Evolutionary conservation across 2,888 invertebrate species (phyloP), one percentile per base, ranked within the genome.

Genomic region (Caenorhabditis parvicauda): DNA sequence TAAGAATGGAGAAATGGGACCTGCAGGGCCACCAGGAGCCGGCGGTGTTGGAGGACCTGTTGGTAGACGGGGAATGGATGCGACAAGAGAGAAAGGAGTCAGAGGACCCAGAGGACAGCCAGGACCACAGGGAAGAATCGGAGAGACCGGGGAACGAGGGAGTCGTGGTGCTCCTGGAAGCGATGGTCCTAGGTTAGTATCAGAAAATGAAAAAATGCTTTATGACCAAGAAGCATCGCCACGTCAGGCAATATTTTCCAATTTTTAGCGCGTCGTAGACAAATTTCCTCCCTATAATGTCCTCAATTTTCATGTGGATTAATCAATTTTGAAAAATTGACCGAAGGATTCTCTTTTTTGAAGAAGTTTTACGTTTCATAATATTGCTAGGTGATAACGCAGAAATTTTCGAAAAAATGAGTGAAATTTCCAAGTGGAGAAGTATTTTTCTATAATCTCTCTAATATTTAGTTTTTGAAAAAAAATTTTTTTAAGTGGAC

Each of bases 51-150:
- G n/a, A 14, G 67, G 67, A 24, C 42, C 43, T 3, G 21, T 52
- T 6, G 68, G 68, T 19, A 24, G 60, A 22, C 38, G 55, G 21
- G 68, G 68, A 59, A 63, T 65, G 63, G 65, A 68, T 46, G 41
- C 50, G 5, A 44, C 59, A 1, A 37, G 59, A 22, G 63, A 63
- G 46, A 62, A 60, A 19, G 63, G 68, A n/a, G 48, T 65, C 1
- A 47, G 58, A 2, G 68, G 68, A 25, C 58, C 54, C 3, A 58
- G 45, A 17, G 68, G 68, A 37, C 32, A 39, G 3, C 37, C 51
- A 3, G 68, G 68, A 17, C 39, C 29, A 1, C 32, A 37, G 38
- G 67, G 67, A 32, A 41, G 42, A 1, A 32, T 41, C 9, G 67
- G 67, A 27, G 29, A 32, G 14, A 44, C 43, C 17, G 67, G 67